Evolutionary conservation across 1,140 invertebrate genomes (phyloP), one percentile per base, ranked within the genome.

Genomic region (Copidosoma floridanum): DNA sequence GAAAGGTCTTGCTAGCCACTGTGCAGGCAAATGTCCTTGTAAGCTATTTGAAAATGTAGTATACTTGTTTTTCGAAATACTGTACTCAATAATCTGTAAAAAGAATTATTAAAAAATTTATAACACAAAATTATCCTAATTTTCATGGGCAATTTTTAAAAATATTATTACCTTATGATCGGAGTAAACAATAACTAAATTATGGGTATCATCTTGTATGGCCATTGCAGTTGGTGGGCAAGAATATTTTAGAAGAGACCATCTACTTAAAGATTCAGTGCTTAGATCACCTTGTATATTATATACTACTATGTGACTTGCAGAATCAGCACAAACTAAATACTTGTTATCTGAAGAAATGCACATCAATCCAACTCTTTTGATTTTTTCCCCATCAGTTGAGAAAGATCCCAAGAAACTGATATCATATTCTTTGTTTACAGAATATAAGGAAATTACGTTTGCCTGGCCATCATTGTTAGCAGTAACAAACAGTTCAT

Each of bases 71-170:
- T 80, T 72, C 2, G 67, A 57, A 35, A 92, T 70, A 69, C 84
- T 84, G 64, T 87, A 92, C 69, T 92, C 89, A 18, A 90, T 71
- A 43, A 92, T 82, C 83, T 89, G 70, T 41, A 65, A 69, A 70
- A 65, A 26, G 70, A 54, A 35, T n/a, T n/a, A n/a, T n/a, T n/a
- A 27, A 62, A 57, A 32, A 40, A 24, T 48, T 35, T 47, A 61
- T 54, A 57, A 64, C 50, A 56, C 56, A 20, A 5, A 24, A 56
- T 56, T 18, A 20, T 20, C n/a, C n/a, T 56, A 41, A 35, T 21
- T 12, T n/a, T 46, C 41, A 46, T 32, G 14, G 24, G 47, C 11
- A 50, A 47, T 38, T 48, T 26, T 32, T 32, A 47, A 48, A 32
- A 12, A 43, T 12, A 32, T 32, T 61, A 60, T 79, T 75, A 88